Conservation (phyloP, 2,888 invertebrate species). For the Agrotis ipsilon region DNA sequence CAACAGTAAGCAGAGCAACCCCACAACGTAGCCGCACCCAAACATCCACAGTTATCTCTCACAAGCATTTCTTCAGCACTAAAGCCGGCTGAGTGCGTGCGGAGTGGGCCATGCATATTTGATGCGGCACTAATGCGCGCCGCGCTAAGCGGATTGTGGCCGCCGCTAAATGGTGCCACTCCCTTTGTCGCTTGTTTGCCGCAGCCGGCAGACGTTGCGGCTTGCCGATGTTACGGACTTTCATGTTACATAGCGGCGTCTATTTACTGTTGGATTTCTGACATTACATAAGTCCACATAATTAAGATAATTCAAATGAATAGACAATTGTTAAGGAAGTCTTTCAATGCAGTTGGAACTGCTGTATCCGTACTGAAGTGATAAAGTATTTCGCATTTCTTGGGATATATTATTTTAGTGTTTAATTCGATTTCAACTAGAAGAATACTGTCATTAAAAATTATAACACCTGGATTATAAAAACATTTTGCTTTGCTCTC, state of each 20-base stretch:
- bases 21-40: not conserved
- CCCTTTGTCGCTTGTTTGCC: conserved; percentile 76
- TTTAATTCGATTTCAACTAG: no score
- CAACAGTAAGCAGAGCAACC: not conserved
- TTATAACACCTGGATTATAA: conserved; percentile 4
- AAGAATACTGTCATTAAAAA: no score
- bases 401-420: no score
- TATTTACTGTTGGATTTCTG: conserved; percentile 44
- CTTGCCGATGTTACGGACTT: conserved; percentile 52
- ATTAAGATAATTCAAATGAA: no score
- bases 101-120: conserved; percentile 85
- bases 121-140: conserved; percentile 78
- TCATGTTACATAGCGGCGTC: conserved; percentile 40
- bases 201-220: conserved; percentile 43
- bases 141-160: conserved; percentile 82
- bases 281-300: conserved; percentile 3
- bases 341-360: not conserved
- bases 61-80: conserved; percentile 49
- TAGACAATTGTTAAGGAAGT: not conserved
- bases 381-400: no score
- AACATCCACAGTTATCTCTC: conserved; percentile 48
- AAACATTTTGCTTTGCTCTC: not conserved
- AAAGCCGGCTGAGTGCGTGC: conserved; percentile 67
- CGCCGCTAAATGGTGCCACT: conserved; percentile 81
- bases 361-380: not conserved